phyloP scores from a whole-genome alignment of 1,140 invertebrate species.

The Elymnias hypermnestra region DNA sequence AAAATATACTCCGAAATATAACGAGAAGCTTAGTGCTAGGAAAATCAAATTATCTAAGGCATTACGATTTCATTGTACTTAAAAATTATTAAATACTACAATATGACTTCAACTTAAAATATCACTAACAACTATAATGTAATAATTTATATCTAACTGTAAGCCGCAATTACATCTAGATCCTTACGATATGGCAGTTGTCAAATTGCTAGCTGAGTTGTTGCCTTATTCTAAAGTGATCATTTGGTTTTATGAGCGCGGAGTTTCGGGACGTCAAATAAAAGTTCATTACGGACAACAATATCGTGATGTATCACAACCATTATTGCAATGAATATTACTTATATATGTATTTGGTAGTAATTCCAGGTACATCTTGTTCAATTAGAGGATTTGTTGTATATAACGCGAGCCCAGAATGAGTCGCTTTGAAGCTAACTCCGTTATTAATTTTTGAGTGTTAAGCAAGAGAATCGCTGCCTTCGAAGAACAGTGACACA shows the following conservation, averaged over 20 bases:
- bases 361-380: slow-evolving; percentile 51
- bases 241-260: slow-evolving; percentile 51
- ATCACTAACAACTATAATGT: slow-evolving; percentile 37
- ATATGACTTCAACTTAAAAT: slow-evolving; percentile 70
- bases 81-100: slow-evolving; percentile 68
- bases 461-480: no score
- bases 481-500: no score
- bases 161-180: slow-evolving; percentile 52
- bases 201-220: slow-evolving; percentile 73
- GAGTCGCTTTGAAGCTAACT: not conserved
- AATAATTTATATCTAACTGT: slow-evolving; percentile 38
- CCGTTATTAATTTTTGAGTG: no score
- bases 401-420: not conserved
- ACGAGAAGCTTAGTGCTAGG: not conserved
- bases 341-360: slow-evolving; percentile 49
- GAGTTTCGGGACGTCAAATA: slow-evolving; percentile 42
- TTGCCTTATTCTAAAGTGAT: slow-evolving; percentile 44
- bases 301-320: slow-evolving; percentile 63
- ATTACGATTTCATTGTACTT: slow-evolving; percentile 48
- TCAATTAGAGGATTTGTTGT: slow-evolving; percentile 15
- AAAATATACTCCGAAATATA: no score
- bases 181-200: slow-evolving; percentile 74
- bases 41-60: slow-evolving; percentile 1
- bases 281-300: slow-evolving; percentile 32
- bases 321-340: slow-evolving; percentile 58